phyloP scores from a whole-genome alignment of 1,140 invertebrate genomes.

The Andrena cerasifolii region DNA sequence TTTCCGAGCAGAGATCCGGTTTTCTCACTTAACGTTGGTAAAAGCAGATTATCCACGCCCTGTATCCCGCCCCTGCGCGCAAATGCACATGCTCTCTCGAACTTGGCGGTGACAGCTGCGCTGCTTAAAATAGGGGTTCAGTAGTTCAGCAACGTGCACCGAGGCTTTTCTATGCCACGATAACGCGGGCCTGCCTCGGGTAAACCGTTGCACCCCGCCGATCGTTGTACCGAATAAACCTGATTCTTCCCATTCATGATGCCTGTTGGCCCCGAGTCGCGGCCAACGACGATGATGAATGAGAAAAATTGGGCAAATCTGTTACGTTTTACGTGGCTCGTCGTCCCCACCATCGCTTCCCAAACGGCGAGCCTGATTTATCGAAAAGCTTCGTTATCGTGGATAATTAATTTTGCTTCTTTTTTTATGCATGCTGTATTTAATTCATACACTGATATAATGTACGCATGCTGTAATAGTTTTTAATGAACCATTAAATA shows the following conservation, averaged over 20 bases:
- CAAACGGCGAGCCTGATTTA: too few species aligned
- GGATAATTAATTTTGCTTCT: too few species aligned
- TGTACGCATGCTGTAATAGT: too few species aligned
- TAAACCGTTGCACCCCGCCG: conserved; percentile 36
- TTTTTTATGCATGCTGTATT: too few species aligned
- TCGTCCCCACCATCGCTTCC: neutral
- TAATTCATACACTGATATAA: too few species aligned
- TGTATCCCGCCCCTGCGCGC: conserved; percentile 36
- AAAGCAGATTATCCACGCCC: conserved; percentile 48
- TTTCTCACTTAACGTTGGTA: conserved; percentile 37
- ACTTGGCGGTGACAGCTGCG: conserved; percentile 55
- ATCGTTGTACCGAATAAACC: conserved; percentile 44
- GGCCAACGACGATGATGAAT: neutral
- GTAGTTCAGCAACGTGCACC: conserved; percentile 31
- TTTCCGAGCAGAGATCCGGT: conserved; percentile 19
- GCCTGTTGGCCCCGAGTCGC: neutral
- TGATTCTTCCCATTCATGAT: conserved; percentile 35
- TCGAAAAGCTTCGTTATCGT: too few species aligned
- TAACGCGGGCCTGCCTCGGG: conserved; percentile 38
- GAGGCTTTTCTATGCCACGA: conserved; percentile 31
- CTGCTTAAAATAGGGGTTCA: conserved; percentile 65
- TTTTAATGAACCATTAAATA: too few species aligned
- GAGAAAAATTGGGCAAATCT: conserved; percentile 23
- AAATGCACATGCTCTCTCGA: conserved; percentile 43
- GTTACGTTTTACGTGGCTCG: neutral